Evolutionary conservation across 2,797 vertebrate genomes (phyloP).

Genomic region (Danio jaintianensis): DNA sequence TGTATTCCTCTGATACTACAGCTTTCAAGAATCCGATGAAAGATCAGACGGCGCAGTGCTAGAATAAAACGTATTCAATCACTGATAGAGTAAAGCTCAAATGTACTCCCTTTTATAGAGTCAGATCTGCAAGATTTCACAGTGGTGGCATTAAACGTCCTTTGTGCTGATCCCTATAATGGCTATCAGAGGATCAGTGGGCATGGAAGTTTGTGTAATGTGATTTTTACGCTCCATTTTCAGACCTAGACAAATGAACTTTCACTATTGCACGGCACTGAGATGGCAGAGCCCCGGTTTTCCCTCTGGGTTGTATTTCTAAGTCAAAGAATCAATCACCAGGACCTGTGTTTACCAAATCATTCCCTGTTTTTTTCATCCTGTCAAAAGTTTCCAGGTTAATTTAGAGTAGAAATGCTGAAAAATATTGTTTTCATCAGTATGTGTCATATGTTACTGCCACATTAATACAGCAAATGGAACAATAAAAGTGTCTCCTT

Average conservation of each 20-base stretch:
- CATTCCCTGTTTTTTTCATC: conserved; percentile 39
- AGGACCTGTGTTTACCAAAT: conserved; percentile 36
- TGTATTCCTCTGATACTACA: conserved; percentile 41
- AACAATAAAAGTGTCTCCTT: conserved; percentile 10
- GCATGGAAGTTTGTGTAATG: conserved; percentile 56
- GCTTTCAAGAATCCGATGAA: conserved; percentile 44
- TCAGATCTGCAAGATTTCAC: conserved; percentile 59
- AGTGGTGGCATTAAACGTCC: conserved; percentile 58
- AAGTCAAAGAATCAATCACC: conserved; percentile 45
- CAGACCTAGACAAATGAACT: conserved; percentile 59
- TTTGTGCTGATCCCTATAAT: conserved; percentile 58
- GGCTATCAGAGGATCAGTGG: conserved; percentile 59
- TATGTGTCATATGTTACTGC: conserved; percentile 1
- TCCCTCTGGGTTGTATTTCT: conserved; percentile 49
- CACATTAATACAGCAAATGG: conserved; percentile 17
- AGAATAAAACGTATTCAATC: conserved; percentile 36
- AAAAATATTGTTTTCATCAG: background rate
- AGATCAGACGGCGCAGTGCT: conserved; percentile 18
- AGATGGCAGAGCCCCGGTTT: conserved; percentile 42
- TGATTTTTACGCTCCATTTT: conserved; percentile 54
- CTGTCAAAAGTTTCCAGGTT: conserved; percentile 4
- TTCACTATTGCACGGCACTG: conserved; percentile 49
- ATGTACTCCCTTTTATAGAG: conserved; percentile 53
- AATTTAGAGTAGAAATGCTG: background rate
- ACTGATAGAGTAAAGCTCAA: conserved; percentile 47